Evolutionary conservation across 2,113 vertebrate species (phyloP).

Genomic region (Xiphophorus maculatus): DNA sequence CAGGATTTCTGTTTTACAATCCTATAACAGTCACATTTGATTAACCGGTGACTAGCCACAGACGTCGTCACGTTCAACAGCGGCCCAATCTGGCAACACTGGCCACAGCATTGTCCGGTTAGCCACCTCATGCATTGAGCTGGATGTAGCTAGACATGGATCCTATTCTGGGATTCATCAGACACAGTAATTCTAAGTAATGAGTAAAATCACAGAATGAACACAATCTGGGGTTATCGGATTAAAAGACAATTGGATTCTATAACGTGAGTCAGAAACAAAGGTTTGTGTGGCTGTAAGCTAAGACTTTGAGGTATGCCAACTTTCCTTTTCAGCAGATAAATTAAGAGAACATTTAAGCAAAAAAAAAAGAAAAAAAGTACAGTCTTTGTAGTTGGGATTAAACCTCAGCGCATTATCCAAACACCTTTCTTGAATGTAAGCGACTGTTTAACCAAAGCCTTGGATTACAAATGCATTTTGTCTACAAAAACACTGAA

Average conservation of each 20-base stretch:
- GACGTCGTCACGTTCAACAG: too few relatives aligned
- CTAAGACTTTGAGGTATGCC: background rate
- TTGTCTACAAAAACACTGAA: slow-evolving; percentile 2
- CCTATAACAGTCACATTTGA: too few relatives aligned
- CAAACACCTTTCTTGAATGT: background rate
- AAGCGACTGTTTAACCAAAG: background rate
- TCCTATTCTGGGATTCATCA: background rate
- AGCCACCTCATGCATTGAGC: background rate
- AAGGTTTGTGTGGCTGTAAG: background rate
- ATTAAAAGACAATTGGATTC: background rate
- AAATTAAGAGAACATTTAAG: background rate
- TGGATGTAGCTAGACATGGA: background rate
- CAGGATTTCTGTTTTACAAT: too few relatives aligned
- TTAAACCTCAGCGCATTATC: background rate
- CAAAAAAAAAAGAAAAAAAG: background rate
- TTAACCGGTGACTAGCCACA: too few relatives aligned
- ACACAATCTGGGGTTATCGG: background rate
- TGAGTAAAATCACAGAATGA: slow-evolving; percentile 2
- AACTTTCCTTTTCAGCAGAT: background rate
- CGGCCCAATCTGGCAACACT: too few relatives aligned
- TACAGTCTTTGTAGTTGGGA: background rate
- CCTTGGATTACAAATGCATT: background rate
- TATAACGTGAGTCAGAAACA: background rate
- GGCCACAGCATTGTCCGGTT: too few relatives aligned
- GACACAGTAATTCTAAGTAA: background rate